Percentiles rank a stretch among this genome's conserved stretches.
phyloP scores from a whole-genome alignment of 2,113 vertebrate species.

The Dolichallabes microphthalmus region DNA sequence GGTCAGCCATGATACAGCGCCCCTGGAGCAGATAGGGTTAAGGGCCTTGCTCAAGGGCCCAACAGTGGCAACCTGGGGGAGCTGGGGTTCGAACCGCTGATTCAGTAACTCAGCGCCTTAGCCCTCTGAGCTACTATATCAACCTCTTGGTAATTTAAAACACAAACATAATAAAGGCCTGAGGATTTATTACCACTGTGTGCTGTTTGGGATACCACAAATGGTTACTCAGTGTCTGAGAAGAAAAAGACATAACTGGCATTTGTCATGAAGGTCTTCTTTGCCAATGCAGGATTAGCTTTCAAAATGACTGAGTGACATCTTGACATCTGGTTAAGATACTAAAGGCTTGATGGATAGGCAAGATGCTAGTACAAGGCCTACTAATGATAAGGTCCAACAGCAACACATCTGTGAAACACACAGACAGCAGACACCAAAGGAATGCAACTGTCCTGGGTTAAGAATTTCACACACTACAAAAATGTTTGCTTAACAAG shows the following conservation, averaged over 20 bases:
- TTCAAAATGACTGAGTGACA: conserved; percentile 24
- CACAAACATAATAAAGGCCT: no score
- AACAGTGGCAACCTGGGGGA: no score
- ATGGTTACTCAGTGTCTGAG: background rate
- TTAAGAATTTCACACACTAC: conserved; percentile 7
- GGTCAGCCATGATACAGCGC: no score
- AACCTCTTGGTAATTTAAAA: background rate
- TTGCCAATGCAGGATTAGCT: conserved; percentile 22
- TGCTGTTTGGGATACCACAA: background rate
- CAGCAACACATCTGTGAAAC: conserved; percentile 64
- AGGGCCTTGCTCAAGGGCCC: no score
- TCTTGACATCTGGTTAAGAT: conserved; percentile 50
- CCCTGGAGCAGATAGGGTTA: no score
- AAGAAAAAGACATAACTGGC: conserved; percentile 37
- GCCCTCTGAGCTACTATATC: no score
- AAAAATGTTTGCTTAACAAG: background rate
- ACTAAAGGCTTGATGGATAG: conserved; percentile 33
- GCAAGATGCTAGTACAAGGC: conserved; percentile 26
- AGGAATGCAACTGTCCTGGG: conserved; percentile 11
- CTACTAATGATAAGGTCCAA: conserved; percentile 36
- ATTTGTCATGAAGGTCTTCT: background rate
- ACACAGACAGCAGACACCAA: conserved; percentile 30
- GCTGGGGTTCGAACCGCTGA: no score
- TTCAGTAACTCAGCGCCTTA: no score
- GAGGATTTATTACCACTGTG: background rate